Evolutionary conservation across 2,888 invertebrate species (phyloP), one percentile per base, ranked within the genome.

Genomic region (Archips crataeganus): DNA sequence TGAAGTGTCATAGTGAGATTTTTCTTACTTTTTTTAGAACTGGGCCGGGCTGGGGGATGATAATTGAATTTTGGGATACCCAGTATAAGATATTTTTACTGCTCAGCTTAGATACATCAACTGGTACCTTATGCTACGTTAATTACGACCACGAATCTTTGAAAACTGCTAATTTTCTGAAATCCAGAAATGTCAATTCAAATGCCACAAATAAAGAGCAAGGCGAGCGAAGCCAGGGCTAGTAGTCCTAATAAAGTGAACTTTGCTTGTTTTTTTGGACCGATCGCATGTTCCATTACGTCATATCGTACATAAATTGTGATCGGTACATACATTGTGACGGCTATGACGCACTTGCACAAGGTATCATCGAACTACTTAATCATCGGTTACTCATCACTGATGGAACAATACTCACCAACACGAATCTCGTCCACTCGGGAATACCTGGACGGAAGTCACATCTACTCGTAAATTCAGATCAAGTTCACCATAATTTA

Each of bases 401-500:
- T 39, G 39, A 39, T 39, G n/a, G 8, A 36, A 70, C 49, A 23
- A 69, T 45, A 39, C 5, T 54, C 54, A 3, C 57, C 34, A 45
- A 49, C 60, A 23, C 60, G 65, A 51, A 65, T 42, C 36, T 74
- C 49, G 62, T 60, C 72, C 70, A 51, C 70, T 70, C 75, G 79
- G 77, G 70, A 78, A 77, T 76, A 75, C 80, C 78, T 67, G 64
- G 69, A 74, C 79, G 81, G 83, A 84, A 86, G 78, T 75, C 70
- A 34, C 57, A 80, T 71, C 13, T 47, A 23, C 15, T 54, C 13
- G 54, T n/a, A 68, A 2, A 87, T 77, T 80, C 81, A 32, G 70
- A 47, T 76, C 79, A 75, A 76, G 82, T 75, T 65, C 51, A 74
- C 76, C 76, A 82, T 84, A 86, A 1, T 87, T 86, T 87, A 89